Conservation (phyloP, 2,888 invertebrate genomes). For the Rhingia rostrata region DNA sequence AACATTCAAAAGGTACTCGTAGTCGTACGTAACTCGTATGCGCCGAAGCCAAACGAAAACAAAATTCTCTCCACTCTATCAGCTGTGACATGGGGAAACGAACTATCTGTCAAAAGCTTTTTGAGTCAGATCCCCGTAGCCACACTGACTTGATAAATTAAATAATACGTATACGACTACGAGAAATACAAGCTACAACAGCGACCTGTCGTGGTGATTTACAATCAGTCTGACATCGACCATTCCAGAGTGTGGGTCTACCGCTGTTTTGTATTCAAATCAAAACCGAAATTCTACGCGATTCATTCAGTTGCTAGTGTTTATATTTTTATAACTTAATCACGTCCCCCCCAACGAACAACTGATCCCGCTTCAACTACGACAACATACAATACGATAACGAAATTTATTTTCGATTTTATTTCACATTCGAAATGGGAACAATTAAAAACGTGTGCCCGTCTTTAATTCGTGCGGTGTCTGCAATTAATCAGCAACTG, state of each 20-base stretch:
- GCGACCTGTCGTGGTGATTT: not conserved
- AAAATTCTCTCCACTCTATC: no score
- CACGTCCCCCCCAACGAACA: not conserved
- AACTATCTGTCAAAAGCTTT: no score
- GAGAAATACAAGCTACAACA: no score
- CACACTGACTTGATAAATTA: no score
- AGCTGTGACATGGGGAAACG: no score
- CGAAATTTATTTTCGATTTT: not conserved
- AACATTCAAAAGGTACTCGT: no score
- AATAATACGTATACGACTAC: no score
- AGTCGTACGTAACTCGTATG: no score
- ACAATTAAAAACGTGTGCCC: slow-evolving; percentile 19
- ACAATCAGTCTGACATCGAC: not conserved
- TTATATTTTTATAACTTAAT: not conserved
- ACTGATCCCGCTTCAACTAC: not conserved
- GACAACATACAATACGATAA: no score
- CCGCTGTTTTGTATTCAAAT: not conserved
- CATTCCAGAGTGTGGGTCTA: not conserved
- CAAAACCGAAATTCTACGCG: not conserved
- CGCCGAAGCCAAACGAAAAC: no score
- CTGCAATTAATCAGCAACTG: slow-evolving; percentile 24
- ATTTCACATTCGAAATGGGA: slow-evolving; percentile 17
- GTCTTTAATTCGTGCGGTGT: slow-evolving; percentile 4
- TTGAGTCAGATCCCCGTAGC: no score
- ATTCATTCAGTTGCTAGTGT: not conserved